Conservation (phyloP, 2,888 invertebrate species). For the Oasisia sp. region DNA sequence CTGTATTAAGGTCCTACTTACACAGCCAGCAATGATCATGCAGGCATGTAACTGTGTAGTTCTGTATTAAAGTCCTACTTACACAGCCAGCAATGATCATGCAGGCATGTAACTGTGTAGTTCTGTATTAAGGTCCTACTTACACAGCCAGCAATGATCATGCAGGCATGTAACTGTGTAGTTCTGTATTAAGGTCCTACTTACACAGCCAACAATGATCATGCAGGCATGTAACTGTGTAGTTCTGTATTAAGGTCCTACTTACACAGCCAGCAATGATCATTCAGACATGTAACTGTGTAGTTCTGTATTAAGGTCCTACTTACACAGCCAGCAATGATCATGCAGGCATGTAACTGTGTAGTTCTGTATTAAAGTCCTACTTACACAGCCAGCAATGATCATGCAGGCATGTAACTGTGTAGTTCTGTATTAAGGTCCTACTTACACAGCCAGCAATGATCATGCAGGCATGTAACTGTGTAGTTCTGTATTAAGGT, state of each 20-base stretch:
- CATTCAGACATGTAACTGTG: not conserved
- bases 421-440: not conserved
- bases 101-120: not conserved
- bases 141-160: slow-evolving; percentile 84
- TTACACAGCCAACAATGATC: not conserved
- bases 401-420: not conserved
- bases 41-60: slow-evolving; percentile 91
- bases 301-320: not conserved
- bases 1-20: slow-evolving; percentile 61
- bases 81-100: not conserved
- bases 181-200: not conserved
- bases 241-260: not conserved
- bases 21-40: slow-evolving; percentile 86
- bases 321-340: not conserved
- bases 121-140: slow-evolving; percentile 58
- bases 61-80: not conserved
- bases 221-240: not conserved
- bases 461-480: not conserved
- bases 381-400: not conserved
- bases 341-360: not conserved
- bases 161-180: slow-evolving; percentile 94
- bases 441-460: not conserved
- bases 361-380: not conserved
- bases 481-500: not conserved
- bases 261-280: not conserved